Evolutionary conservation across 64 coral and sea anemone species (phyloP).

Genomic region (Stylophora pistillata): DNA sequence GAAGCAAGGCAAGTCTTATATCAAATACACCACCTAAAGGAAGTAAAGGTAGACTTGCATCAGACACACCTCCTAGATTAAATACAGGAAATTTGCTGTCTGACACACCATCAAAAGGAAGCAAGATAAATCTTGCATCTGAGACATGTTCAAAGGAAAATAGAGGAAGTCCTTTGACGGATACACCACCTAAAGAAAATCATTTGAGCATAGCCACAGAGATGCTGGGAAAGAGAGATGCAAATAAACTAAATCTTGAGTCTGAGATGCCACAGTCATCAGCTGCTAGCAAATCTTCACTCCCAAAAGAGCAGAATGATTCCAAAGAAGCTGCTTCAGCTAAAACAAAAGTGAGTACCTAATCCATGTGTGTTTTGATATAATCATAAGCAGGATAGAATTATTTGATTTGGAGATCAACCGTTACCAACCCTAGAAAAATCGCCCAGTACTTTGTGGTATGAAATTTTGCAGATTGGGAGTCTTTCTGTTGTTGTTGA

Average conservation of each 20-base stretch:
- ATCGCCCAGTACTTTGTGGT: too few species aligned
- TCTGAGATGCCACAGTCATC: neutral
- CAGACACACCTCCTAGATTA: conserved; percentile 8
- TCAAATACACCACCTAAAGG: conserved; percentile 13
- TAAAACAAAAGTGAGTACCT: conserved; percentile 2
- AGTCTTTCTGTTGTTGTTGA: too few species aligned
- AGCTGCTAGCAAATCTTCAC: neutral
- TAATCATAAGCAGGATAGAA: too few species aligned
- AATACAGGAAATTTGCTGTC: neutral
- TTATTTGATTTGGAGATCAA: too few species aligned
- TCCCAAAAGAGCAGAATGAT: neutral
- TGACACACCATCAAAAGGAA: neutral
- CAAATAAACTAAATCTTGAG: too few species aligned
- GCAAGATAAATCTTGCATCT: neutral
- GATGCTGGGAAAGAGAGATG: too few species aligned
- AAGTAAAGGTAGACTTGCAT: neutral
- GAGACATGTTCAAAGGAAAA: neutral
- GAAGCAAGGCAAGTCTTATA: neutral
- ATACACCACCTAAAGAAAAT: neutral
- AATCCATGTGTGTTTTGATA: neutral
- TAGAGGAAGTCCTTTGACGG: neutral
- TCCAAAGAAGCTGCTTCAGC: neutral
- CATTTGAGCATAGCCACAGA: neutral
- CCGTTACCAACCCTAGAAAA: too few species aligned
- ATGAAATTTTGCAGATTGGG: too few species aligned